Conservation (phyloP, 2,113 vertebrate species). For the Melanocharis versteri region DNA sequence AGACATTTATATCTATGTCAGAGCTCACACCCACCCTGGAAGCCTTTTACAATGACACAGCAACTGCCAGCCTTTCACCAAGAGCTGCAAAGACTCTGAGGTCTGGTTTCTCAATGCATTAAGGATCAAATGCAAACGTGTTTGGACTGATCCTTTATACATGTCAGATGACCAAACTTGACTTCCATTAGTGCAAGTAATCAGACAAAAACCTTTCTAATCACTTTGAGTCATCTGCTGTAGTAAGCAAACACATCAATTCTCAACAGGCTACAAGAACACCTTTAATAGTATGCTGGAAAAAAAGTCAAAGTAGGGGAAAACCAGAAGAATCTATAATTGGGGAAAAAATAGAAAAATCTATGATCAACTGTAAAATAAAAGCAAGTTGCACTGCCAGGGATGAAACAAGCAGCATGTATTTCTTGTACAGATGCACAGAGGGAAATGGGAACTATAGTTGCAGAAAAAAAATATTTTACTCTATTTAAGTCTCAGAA, state of each 20-base stretch:
- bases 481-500: neutral
- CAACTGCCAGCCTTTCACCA: neutral
- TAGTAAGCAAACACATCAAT: neutral
- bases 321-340: neutral
- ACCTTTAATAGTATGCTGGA: neutral
- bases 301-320: neutral
- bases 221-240: neutral
- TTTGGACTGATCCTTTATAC: neutral
- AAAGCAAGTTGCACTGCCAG: neutral
- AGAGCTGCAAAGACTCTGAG: neutral
- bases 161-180: neutral
- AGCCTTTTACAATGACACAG: neutral
- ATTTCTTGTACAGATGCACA: neutral
- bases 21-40: neutral
- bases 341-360: neutral
- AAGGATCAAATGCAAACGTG: neutral
- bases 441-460: neutral
- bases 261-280: neutral
- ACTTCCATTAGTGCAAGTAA: neutral
- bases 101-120: neutral
- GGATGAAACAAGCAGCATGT: neutral
- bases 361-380: neutral
- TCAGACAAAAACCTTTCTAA: neutral
- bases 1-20: accelerated
- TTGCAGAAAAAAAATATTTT: neutral